These are phyloP conservation scores for Sminthurides bifidus DNA, from an alignment of 1,140 invertebrate species.

Conservation along the genomic window DNA sequence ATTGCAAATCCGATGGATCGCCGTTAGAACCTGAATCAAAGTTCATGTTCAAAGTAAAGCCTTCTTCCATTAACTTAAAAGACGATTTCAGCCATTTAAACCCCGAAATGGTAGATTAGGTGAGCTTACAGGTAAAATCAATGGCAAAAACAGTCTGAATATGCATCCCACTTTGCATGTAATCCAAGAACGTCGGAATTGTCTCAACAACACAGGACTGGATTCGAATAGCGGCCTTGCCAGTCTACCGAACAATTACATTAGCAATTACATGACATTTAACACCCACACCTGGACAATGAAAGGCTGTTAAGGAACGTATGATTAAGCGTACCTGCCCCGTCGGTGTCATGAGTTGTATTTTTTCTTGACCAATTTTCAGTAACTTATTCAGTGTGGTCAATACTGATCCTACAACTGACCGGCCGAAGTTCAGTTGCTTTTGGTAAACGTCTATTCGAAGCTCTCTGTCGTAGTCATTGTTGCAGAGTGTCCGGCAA, in stretches of 20 bases:
- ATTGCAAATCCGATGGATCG: constrained; percentile 14
- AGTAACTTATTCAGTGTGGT: constrained; percentile 5
- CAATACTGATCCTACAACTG: not conserved
- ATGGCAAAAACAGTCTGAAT: constrained; percentile 30
- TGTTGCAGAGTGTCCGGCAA: constrained; percentile 24
- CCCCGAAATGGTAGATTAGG: not conserved
- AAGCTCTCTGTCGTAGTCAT: constrained; percentile 27
- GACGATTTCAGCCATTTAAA: not conserved
- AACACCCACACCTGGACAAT: no score
- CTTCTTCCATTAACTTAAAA: not conserved
- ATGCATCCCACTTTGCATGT: constrained; percentile 26
- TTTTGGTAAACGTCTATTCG: constrained; percentile 24
- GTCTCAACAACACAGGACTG: constrained; percentile 8
- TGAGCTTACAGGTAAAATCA: constrained; percentile 21
- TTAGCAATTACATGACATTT: not conserved
- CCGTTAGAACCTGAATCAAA: not conserved
- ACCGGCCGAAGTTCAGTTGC: not conserved
- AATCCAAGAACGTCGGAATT: constrained; percentile 29
- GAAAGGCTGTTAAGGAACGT: no score
- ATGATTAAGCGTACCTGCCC: no score
- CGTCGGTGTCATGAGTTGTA: not conserved
- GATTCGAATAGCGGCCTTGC: constrained; percentile 1
- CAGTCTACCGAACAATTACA: not conserved
- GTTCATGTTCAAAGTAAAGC: not conserved
- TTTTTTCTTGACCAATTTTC: not conserved